phyloP scores from a whole-genome alignment of 1,140 invertebrate species.

The Zaprionus lachaisei region DNA sequence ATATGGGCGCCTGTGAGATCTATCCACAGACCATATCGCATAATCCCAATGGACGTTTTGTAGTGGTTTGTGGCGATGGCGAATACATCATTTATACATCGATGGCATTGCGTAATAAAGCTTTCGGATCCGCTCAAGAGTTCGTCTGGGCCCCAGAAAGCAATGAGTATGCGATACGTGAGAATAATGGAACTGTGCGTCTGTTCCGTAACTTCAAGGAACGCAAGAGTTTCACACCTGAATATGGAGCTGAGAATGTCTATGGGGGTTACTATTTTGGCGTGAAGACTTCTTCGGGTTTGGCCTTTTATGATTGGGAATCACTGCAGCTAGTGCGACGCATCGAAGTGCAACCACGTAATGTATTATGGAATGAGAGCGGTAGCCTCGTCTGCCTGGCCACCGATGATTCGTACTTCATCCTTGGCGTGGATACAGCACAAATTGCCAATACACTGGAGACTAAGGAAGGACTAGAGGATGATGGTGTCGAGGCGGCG shows the following conservation, averaged over 20 bases:
- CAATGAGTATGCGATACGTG: conserved; percentile 96
- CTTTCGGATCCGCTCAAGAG: conserved; percentile 98
- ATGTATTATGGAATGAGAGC: conserved; percentile 98
- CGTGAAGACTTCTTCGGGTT: conserved; percentile 95
- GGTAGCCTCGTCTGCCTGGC: conserved; percentile 97
- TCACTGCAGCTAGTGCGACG: conserved; percentile 94
- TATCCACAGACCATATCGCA: conserved; percentile 99
- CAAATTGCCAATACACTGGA: conserved; percentile 91
- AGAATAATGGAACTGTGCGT: conserved; percentile 95
- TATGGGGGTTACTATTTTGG: conserved; percentile 98
- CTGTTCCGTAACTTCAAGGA: conserved; percentile 99
- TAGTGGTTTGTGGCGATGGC: conserved; percentile 99
- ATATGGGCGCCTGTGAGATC: conserved; percentile 99
- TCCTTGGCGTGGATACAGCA: conserved; percentile 94
- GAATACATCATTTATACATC: conserved; percentile 99
- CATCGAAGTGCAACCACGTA: conserved; percentile 85
- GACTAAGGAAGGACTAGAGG: conserved; percentile 90
- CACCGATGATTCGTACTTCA: conserved; percentile 98
- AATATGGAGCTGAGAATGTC: conserved; percentile 98
- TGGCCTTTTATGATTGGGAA: conserved; percentile 99
- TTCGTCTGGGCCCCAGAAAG: conserved; percentile 99
- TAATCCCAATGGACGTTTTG: conserved; percentile 99
- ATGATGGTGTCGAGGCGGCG: conserved; percentile 98
- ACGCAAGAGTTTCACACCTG: conserved; percentile 96
- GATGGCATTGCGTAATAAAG: conserved; percentile 99